Conservation (phyloP, 2,888 invertebrate genomes). For the Rhorus exstirpatorius region DNA sequence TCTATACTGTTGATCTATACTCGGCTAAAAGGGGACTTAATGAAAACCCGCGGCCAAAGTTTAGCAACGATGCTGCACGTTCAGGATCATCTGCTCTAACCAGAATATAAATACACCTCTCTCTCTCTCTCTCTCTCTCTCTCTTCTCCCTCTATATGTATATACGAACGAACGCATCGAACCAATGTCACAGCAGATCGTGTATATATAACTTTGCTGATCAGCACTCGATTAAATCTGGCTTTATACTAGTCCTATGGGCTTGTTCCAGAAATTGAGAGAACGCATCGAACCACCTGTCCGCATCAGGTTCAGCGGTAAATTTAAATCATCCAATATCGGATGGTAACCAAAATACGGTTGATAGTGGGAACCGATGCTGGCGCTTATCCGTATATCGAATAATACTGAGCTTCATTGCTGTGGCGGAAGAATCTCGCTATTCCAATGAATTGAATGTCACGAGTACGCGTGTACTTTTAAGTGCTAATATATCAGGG, state of each 20-base stretch:
- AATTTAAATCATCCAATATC: conserved; percentile 6
- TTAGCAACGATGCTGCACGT: conserved; percentile 22
- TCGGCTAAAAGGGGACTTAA: conserved; percentile 59
- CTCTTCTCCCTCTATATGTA: neutral
- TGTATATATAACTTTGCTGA: conserved; percentile 49
- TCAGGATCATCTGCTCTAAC: conserved; percentile 20
- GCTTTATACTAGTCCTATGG: conserved; percentile 14
- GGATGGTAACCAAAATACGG: neutral
- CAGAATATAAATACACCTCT: conserved; percentile 11
- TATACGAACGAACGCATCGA: conserved; percentile 27
- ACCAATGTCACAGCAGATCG: conserved; percentile 16
- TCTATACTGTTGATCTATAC: conserved; percentile 6
- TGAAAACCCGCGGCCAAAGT: conserved; percentile 59
- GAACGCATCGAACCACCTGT: conserved; percentile 30
- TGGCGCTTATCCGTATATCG: neutral
- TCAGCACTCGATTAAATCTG: conserved; percentile 44
- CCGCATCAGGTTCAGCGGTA: neutral
- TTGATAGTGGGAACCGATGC: neutral
- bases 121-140: neutral
- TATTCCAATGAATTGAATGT: no score
- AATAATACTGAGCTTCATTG: no score
- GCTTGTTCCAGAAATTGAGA: conserved; percentile 13
- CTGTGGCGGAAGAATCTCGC: no score
- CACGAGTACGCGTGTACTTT: no score
- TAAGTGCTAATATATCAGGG: no score